Conservation (phyloP, 2,888 invertebrate genomes). For the Priapulus caudatus region DNA sequence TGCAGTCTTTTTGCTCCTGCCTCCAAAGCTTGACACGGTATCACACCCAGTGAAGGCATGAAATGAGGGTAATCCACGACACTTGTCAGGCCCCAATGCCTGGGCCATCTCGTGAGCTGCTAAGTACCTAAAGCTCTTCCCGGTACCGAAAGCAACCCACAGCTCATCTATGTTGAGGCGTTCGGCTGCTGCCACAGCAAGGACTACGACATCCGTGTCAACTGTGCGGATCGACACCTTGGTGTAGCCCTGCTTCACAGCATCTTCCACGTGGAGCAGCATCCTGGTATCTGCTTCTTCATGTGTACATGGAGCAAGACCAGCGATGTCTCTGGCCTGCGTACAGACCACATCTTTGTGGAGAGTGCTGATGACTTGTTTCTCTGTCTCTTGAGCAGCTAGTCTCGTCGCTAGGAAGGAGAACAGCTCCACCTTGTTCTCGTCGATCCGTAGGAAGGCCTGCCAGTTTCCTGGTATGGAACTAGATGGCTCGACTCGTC, state of each 20-base stretch:
- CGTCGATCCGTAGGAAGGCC: too few relatives aligned
- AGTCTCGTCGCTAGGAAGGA: too few relatives aligned
- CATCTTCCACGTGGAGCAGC: slow-evolving; percentile 16
- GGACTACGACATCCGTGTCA: slow-evolving; percentile 19
- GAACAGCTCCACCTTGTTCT: too few relatives aligned
- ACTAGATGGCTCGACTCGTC: too few relatives aligned
- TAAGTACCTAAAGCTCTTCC: background rate
- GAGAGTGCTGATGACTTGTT: background rate
- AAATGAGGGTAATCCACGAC: slow-evolving; percentile 9
- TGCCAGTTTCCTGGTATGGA: too few relatives aligned
- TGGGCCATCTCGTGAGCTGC: slow-evolving; percentile 9
- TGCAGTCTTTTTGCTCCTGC: slow-evolving; percentile 14
- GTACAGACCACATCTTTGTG: slow-evolving; percentile 8
- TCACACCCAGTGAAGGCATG: slow-evolving; percentile 17
- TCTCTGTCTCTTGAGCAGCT: too few relatives aligned
- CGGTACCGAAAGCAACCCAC: slow-evolving; percentile 5
- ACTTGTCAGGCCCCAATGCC: slow-evolving; percentile 1
- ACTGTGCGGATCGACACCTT: slow-evolving; percentile 17
- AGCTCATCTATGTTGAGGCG: background rate
- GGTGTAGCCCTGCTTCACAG: slow-evolving; percentile 8
- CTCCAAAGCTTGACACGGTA: slow-evolving; percentile 11
- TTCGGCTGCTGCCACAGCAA: slow-evolving; percentile 9
- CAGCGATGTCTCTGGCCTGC: slow-evolving; percentile 2
- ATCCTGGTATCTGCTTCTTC: slow-evolving; percentile 17
- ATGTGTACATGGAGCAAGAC: slow-evolving; percentile 16